Conservation (phyloP, 2,797 vertebrate genomes). For the Myioborus miniatus region DNA sequence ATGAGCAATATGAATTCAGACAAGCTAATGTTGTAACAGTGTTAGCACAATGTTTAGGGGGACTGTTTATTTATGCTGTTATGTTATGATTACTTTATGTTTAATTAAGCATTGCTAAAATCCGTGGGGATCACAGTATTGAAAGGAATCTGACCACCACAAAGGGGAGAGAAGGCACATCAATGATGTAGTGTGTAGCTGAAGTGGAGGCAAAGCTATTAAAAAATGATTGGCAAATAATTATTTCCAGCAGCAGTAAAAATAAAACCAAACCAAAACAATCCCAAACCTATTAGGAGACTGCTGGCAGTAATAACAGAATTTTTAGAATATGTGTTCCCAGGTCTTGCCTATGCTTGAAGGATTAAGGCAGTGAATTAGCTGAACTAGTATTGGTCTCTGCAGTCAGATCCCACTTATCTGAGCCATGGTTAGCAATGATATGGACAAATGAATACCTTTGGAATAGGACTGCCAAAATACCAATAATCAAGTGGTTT, state of each 20-base stretch:
- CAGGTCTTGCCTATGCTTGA: neutral
- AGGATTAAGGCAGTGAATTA: neutral
- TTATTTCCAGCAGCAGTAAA: neutral
- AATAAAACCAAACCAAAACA: neutral
- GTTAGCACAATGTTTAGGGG: slow-evolving; percentile 34
- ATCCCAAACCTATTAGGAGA: neutral
- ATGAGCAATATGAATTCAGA: slow-evolving; percentile 43
- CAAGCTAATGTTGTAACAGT: slow-evolving; percentile 44
- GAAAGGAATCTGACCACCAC: slow-evolving; percentile 70
- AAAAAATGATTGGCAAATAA: neutral
- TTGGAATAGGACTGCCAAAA: neutral
- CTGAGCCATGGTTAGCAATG: neutral
- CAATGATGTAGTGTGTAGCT: neutral
- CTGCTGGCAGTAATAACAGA: neutral
- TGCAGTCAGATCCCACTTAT: neutral
- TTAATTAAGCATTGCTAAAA: slow-evolving; percentile 73
- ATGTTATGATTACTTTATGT: slow-evolving; percentile 70
- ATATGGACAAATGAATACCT: neutral
- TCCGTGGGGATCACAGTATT: slow-evolving; percentile 33
- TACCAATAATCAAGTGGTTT: neutral
- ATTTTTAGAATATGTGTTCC: neutral
- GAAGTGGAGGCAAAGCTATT: neutral
- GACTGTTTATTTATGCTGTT: slow-evolving; percentile 58
- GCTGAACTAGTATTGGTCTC: neutral
- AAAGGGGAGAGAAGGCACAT: slow-evolving; percentile 33